A percentile compares a stretch with the other conserved stretches of the same genome.
Evolutionary conservation across 2,113 vertebrate species (phyloP).

Genomic region (Mesembrinibis cayennensis): DNA sequence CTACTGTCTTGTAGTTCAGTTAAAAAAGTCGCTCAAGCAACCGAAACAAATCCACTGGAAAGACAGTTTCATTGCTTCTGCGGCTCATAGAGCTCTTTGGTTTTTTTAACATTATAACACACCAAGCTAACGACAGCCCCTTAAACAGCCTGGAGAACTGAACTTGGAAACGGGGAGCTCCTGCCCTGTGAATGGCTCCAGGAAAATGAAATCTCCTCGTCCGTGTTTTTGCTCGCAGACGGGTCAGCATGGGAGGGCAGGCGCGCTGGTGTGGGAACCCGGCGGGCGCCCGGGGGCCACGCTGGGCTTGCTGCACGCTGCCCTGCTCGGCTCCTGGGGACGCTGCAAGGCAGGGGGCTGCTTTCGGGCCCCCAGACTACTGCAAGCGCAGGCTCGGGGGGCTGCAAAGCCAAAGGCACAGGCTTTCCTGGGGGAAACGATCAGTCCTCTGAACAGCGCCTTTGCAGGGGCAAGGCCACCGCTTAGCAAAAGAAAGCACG

Average conservation of each 20-base stretch:
- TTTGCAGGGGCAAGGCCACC: background rate
- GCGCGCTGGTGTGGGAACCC: background rate
- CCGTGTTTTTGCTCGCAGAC: fast-evolving
- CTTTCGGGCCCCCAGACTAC: background rate
- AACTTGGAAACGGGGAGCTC: background rate
- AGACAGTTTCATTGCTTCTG: background rate
- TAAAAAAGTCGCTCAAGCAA: background rate
- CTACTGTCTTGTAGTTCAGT: background rate
- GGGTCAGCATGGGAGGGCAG: fast-evolving
- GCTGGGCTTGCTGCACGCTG: fast-evolving
- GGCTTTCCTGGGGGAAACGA: background rate
- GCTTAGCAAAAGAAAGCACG: background rate
- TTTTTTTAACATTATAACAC: background rate
- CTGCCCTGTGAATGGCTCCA: background rate
- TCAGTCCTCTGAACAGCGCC: background rate
- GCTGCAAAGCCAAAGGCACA: background rate
- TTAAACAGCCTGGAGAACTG: background rate
- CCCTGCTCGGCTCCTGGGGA: background rate
- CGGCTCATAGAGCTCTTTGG: fast-evolving
- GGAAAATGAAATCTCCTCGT: background rate
- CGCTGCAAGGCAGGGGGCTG: fast-evolving
- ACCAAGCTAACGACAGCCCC: background rate
- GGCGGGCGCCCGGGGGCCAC: fast-evolving
- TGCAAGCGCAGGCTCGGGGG: background rate
- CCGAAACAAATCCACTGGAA: background rate